Evolutionary conservation across 2,888 invertebrate genomes (phyloP), one percentile per base, ranked within the genome.

Genomic region (Agonum fuliginosum): DNA sequence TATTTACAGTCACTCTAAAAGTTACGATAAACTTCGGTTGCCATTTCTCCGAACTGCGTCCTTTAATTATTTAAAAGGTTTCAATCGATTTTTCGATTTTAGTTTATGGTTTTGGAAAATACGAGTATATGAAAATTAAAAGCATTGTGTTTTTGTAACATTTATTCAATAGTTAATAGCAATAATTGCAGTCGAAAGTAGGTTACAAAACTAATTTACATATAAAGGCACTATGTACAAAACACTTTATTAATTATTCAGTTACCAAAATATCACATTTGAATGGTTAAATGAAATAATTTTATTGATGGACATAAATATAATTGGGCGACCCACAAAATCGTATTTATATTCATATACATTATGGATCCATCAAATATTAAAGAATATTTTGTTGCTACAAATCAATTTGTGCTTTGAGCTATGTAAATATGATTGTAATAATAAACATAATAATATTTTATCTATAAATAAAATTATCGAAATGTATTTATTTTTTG

Each of bases 31-130:
- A 62, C 58, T 62, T 62, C 17, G 30, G 58, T 62, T 17, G 12
- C 30, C 27, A 27, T 54, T 54, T 22, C 54, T 54, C 30, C 14
- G 14, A 62, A 62, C 14, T 30, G 58, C 58, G 58, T 34, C 30
- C 14, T 62, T 62, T 62, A 62, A 30, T 62, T 62, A 62, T 62
- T 30, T 62, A 62, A 30, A 62, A 62, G 58, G 58, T 30, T 30
- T 62, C 58, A 10, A 62, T 62, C 30, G 58, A 17, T 62, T 62
- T 6, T 6, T 62, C 30, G 58, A 17, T 62, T 62, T 6, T 6
- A 27, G 14, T 17, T 14, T 12, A 62, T 14, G 12, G 12, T 30
- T 62, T 62, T 10, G 10, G 0, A 54, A 54, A 48, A 48, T 48
- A n/a, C n/a, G n/a, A n/a, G n/a, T n/a, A n/a, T n/a, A n/a, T n/a